These are phyloP conservation scores for Oryzias javanicus DNA, from an alignment of 2,113 vertebrate species.

Conservation along the genomic window DNA sequence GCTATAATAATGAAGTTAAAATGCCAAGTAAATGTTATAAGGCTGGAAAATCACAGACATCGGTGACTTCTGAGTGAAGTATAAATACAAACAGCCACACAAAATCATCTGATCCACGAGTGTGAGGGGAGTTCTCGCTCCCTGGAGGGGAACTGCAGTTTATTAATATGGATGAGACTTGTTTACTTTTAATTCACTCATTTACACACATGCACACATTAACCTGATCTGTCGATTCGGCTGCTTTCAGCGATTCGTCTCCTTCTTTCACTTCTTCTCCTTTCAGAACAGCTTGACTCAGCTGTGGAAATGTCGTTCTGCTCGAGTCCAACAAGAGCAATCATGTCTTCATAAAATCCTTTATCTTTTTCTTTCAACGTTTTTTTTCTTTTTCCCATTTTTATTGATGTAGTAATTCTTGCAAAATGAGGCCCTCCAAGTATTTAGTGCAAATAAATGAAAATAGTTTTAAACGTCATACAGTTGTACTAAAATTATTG, in stretches of 20 bases:
- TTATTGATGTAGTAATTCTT: no score
- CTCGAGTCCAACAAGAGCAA: no score
- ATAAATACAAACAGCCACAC: slow-evolving; percentile 46
- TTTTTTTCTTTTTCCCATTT: not conserved
- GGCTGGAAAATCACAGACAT: slow-evolving; percentile 29
- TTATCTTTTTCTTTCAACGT: not conserved
- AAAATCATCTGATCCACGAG: slow-evolving; percentile 26
- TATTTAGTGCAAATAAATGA: no score
- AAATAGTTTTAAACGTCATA: no score
- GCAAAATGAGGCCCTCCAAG: no score
- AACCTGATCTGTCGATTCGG: slow-evolving; percentile 12
- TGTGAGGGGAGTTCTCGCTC: slow-evolving; percentile 12
- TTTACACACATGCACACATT: slow-evolving; percentile 27
- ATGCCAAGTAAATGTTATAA: slow-evolving; percentile 52
- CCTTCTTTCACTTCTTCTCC: slow-evolving; percentile 7
- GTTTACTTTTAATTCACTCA: slow-evolving; percentile 38
- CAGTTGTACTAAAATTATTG: no score
- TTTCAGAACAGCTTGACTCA: slow-evolving; percentile 21
- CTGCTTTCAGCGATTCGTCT: slow-evolving; percentile 35
- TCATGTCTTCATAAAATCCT: slow-evolving; percentile 15
- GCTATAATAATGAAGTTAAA: slow-evolving; percentile 34
- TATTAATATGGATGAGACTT: slow-evolving; percentile 47
- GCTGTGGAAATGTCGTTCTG: no score
- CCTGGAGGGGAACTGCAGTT: slow-evolving; percentile 29
- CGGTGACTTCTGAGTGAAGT: slow-evolving; percentile 36